Conservation (phyloP, 2,113 vertebrate species). For the Phocoena sinus region DNA sequence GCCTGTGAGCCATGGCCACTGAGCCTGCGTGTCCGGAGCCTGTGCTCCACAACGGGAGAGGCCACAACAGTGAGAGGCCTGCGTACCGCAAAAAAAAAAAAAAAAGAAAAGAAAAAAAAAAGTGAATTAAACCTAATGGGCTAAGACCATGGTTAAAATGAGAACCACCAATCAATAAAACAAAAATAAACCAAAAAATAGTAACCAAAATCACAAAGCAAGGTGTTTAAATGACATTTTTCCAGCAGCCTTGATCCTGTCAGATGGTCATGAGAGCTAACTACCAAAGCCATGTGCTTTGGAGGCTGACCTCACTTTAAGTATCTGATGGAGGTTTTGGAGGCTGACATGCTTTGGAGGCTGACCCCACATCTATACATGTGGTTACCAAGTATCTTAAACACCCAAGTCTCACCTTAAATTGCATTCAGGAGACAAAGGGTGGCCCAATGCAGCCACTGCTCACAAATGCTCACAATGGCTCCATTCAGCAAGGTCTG, state of each 20-base stretch:
- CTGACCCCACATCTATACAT: background rate
- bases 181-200: background rate
- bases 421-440: background rate
- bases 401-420: background rate
- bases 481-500: background rate
- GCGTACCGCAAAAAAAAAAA: too few relatives aligned
- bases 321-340: too few relatives aligned
- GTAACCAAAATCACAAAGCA: background rate
- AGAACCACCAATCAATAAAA: background rate
- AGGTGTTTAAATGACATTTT: background rate
- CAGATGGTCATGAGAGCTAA: background rate
- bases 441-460: background rate
- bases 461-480: background rate
- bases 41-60: too few relatives aligned
- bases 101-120: background rate
- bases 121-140: background rate
- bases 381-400: background rate
- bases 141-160: background rate
- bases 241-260: background rate
- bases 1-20: too few relatives aligned
- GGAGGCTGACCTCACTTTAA: background rate
- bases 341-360: background rate
- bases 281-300: background rate
- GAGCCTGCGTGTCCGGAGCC: too few relatives aligned
- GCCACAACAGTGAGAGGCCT: too few relatives aligned